Percentiles rank a stretch among this genome's conserved stretches.
Evolutionary conservation across 2,888 invertebrate genomes (phyloP).

Genomic region (Tortricodes alternella): DNA sequence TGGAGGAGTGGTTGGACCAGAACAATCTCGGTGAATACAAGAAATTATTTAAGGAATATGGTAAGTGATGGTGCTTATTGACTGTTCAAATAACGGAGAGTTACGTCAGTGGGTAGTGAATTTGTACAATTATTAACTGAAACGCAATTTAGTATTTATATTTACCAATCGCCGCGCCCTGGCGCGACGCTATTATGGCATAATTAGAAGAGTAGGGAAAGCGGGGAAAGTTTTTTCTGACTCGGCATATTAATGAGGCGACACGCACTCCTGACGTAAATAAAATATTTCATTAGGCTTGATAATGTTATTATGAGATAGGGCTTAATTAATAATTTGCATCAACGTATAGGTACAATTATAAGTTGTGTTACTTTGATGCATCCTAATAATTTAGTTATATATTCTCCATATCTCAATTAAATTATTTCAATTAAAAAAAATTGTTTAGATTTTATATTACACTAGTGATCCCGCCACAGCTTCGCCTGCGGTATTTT

Average conservation of each 20-base stretch:
- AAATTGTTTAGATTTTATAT: too few relatives aligned
- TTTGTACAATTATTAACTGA: neutral
- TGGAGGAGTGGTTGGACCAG: constrained; percentile 89
- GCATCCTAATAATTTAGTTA: too few relatives aligned
- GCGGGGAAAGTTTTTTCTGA: constrained; percentile 25
- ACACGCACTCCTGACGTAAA: constrained; percentile 2
- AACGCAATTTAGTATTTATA: neutral
- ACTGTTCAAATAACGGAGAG: neutral
- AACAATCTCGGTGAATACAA: constrained; percentile 87
- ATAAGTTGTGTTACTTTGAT: too few relatives aligned
- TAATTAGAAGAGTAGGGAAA: constrained; percentile 18
- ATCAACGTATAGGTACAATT: too few relatives aligned
- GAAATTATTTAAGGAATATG: constrained; percentile 87
- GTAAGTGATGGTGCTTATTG: constrained; percentile 73
- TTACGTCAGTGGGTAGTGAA: neutral
- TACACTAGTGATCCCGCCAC: too few relatives aligned
- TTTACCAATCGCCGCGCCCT: constrained; percentile 8
- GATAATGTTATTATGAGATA: neutral
- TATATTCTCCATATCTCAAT: too few relatives aligned
- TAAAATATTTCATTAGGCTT: neutral
- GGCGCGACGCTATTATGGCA: neutral
- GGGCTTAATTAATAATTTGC: too few relatives aligned
- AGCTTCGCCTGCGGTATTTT: too few relatives aligned
- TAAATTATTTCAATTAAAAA: too few relatives aligned
- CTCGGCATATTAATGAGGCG: constrained; percentile 9